Evolutionary conservation across 2,888 invertebrate species (phyloP), one percentile per base, ranked within the genome.

Genomic region (Escarpia spicata): DNA sequence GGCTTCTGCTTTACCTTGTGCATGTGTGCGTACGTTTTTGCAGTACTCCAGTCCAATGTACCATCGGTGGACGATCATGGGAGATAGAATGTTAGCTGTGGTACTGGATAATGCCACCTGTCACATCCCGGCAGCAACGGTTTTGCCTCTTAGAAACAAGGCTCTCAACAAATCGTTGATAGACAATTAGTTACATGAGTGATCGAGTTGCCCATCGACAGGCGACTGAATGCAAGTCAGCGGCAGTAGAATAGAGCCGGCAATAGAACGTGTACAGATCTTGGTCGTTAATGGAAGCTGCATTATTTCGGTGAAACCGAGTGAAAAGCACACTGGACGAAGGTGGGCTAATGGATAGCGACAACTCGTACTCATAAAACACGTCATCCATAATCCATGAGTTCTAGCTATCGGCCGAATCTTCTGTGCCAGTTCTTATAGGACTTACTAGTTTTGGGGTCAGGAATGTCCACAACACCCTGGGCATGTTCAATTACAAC

Each of bases 291-390:
- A 75, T 75, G 75, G 75, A 75, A 26, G 26, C n/a, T 75, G 75
- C 75, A 75, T 75, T 75, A 15, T 75, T 75, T 75, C n/a, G 26
- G 75, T 75, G 75, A 75, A 75, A 75, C 75, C 75, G n/a, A 75
- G 75, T 75, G 75, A 75, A 75, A 75, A 26, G 75, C 75, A 4
- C n/a, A 2, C 26, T 75, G 75, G n/a, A 75, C n/a, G 75, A 26
- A 75, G 75, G 75, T n/a, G 75, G 75, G 75, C 75, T 75, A 75
- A 75, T 75, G 75, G 75, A 75, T 75, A 75, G 2, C 75, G 19
- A 75, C n/a, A 75, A 75, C 26, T n/a, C 19, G 75, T 75, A 26
- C 26, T 75, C 75, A 26, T 26, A 75, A 75, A 75, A 75, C 75
- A 75, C 75, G 75, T 19, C 75, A 75, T 75, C 75, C 75, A 75